Conservation (phyloP, 2,797 vertebrate genomes). For the Danionella dracula region DNA sequence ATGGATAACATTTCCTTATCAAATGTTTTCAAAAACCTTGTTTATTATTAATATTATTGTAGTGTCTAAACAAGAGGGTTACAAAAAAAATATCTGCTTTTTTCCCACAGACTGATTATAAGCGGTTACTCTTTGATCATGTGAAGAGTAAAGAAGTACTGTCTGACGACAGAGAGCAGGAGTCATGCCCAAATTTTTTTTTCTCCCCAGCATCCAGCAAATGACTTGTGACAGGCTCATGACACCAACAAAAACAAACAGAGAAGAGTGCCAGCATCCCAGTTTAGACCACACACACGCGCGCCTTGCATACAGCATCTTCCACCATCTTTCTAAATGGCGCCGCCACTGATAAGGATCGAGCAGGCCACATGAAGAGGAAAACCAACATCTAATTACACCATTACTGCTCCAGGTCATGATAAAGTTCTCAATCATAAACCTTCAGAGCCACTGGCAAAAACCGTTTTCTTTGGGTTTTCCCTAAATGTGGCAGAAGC, state of each 20-base stretch:
- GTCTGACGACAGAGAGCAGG: no score
- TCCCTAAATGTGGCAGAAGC: conserved; percentile 20
- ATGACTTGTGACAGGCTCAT: conserved; percentile 43
- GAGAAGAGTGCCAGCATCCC: conserved; percentile 28
- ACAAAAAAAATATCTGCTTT: no score
- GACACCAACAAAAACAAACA: conserved; percentile 43
- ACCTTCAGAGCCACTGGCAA: conserved; percentile 43
- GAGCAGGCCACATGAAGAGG: conserved; percentile 65
- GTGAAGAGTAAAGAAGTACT: no score
- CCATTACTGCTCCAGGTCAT: conserved; percentile 53
- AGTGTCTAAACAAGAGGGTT: no score
- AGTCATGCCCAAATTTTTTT: no score
- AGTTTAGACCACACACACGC: conserved; percentile 60
- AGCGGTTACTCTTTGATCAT: no score
- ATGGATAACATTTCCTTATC: no score
- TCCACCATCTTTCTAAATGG: conserved; percentile 55
- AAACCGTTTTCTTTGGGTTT: conserved; percentile 34
- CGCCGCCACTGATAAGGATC: conserved; percentile 63
- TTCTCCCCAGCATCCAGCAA: no score
- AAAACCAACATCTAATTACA: conserved; percentile 62
- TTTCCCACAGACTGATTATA: no score
- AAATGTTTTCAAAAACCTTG: no score
- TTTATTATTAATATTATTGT: no score
- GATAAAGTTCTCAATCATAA: conserved; percentile 42
- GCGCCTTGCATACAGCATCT: conserved; percentile 31